Evolutionary conservation across 1,140 invertebrate genomes (phyloP), one percentile per base, ranked within the genome.

Genomic region (Zaprionus lachaisei): DNA sequence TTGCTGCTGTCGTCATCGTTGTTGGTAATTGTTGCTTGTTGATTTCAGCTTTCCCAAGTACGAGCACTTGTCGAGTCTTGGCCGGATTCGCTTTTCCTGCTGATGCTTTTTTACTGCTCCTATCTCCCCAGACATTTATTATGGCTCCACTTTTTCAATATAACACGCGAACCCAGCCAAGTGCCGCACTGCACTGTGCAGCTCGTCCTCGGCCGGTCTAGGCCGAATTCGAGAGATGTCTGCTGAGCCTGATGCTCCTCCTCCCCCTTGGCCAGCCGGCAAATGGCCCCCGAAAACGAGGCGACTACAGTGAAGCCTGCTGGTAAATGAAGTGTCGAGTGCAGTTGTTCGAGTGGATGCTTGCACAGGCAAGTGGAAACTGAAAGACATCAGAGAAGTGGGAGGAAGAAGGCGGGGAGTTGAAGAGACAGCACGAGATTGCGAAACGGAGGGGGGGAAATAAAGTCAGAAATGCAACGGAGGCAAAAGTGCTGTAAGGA

Each of bases 21-120:
- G 79, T 75, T 79, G 72, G 84, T 81, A 87, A 87, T 87, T 87
- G 83, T 89, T 87, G 83, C 84, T 87, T 89, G 77, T 89, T 89
- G 84, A 87, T 83, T 87, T 83, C 80, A 60, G 73, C 47, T 72
- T 73, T 64, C 47, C 49, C 65, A 47, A 71, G 77, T 61, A 55
- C 69, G 51, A 68, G 77, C 57, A 55, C 69, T 74, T 74, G 65
- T 57, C 72, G 66, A 74, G 37, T 56, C 51, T 56, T 56, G 28
- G 57, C 65, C 37, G 7, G 55, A 26, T 64, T 64, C 60, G 38
- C 55, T 71, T 71, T 57, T 63, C 44, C 63, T 44, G n/a, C 47
- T 66, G 2, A 28, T 38, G n/a, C 60, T 61, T 67, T 47, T 57
- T 54, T 62, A 31, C 63, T 15, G 60, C 26, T 49, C 17, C 49